Evolutionary conservation across 2,797 vertebrate genomes (phyloP), one percentile per base, ranked within the genome.

Genomic region (Ctenopoma kingsleyae): DNA sequence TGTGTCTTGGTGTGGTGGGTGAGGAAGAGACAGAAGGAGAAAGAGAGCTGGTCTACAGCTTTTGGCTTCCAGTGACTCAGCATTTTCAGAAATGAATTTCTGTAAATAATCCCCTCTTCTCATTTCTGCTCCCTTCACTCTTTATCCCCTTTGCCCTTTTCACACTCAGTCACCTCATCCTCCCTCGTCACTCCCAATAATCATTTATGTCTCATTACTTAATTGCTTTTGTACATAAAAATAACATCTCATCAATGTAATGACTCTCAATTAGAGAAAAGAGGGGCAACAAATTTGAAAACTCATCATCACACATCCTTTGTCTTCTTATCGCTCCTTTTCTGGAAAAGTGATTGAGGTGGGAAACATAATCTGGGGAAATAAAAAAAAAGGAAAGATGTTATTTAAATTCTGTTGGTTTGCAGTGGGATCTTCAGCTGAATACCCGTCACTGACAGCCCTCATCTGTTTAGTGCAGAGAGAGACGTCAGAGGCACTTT

Each of bases 101-200:
- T 72, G 85, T 85, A 88, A 91, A 91, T 91, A 92, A 93, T 93
- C 88, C 81, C 72, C 52, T 71, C 71, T 75, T 86, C 57, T 75
- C 71, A 73, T 82, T 78, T 78, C 65, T 74, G 60, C 61, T 80
- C 60, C 68, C 70, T 75, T 84, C 74, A 64, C 64, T 78, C 68
- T 70, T 85, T 77, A 73, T 85, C 81, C 81, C 82, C 71, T 68
- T 63, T 80, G 71, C 76, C 80, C 74, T 83, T 79, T 81, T 81
- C 38, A 3, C 74, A 61, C 81, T 71, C 65, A 64, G 51, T 44
- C 60, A 30, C 64, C 48, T 16, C 55, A 44, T 58, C 65, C 43
- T 61, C 41, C 73, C 52, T 70, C 58, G 56, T 62, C 58, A 0
- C 76, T 68, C 68, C 36, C 62, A 79, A 56, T 84, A 72, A 88